phyloP scores from a whole-genome alignment of 1,140 invertebrate genomes.

The Adelges cooleyi region DNA sequence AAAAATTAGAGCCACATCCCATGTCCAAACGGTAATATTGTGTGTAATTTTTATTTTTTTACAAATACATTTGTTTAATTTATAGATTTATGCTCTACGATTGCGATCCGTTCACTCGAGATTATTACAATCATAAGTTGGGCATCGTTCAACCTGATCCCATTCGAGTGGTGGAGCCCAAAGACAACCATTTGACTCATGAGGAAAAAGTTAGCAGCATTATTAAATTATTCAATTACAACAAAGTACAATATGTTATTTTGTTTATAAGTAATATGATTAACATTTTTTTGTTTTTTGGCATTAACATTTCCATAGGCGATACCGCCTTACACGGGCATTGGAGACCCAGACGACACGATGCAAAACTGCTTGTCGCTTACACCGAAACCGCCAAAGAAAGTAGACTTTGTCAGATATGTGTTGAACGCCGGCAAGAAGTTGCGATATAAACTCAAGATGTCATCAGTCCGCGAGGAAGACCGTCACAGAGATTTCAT shows the following conservation, averaged over 20 bases:
- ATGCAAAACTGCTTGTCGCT: slow-evolving; percentile 54
- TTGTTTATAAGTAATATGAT: no score
- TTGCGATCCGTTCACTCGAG: slow-evolving; percentile 67
- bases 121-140: slow-evolving; percentile 46
- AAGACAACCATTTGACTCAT: neutral
- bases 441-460: slow-evolving; percentile 41
- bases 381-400: slow-evolving; percentile 55
- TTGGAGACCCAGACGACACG: slow-evolving; percentile 62
- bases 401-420: slow-evolving; percentile 48
- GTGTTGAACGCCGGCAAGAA: slow-evolving; percentile 50
- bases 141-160: slow-evolving; percentile 34
- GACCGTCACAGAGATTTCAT: slow-evolving; percentile 52
- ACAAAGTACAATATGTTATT: no score
- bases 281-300: no score
- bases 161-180: slow-evolving; percentile 24
- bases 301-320: no score
- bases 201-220: slow-evolving; percentile 1
- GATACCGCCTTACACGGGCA: slow-evolving; percentile 53
- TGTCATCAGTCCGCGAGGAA: slow-evolving; percentile 56
- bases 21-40: no score
- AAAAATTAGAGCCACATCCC: no score
- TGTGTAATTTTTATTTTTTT: neutral
- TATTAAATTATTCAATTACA: no score
- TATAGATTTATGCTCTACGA: slow-evolving; percentile 59
- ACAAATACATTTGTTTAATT: neutral